A percentile compares a stretch with the other conserved stretches of the same genome.
Evolutionary conservation across 2,888 invertebrate species (phyloP).

Genomic region (Formica aserva): DNA sequence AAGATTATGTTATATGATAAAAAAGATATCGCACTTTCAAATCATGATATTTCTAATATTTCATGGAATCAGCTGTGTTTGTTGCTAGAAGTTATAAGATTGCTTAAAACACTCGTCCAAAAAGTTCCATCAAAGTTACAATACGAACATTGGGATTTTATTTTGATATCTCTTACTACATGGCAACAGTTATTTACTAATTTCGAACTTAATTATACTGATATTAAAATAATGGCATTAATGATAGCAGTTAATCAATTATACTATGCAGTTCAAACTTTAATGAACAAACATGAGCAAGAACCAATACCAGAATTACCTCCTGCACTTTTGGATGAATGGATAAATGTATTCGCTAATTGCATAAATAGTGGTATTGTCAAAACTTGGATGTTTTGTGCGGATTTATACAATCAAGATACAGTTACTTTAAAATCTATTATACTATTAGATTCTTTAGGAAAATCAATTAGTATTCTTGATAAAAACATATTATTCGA

Average conservation of each 20-base stretch:
- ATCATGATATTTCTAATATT: conserved; percentile 74
- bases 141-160: conserved; percentile 91
- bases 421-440: conserved; percentile 68
- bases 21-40: conserved; percentile 72
- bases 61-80: conserved; percentile 77
- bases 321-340: conserved; percentile 88
- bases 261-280: conserved; percentile 86
- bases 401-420: conserved; percentile 77
- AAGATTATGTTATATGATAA: conserved; percentile 74
- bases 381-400: conserved; percentile 86
- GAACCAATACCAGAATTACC: conserved; percentile 84
- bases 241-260: conserved; percentile 87
- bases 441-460: conserved; percentile 78
- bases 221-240: conserved; percentile 86
- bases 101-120: conserved; percentile 75
- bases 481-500: conserved; percentile 76
- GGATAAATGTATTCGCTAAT: conserved; percentile 92
- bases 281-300: conserved; percentile 84
- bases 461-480: conserved; percentile 79
- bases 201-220: conserved; percentile 83
- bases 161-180: conserved; percentile 90
- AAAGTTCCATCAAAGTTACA: conserved; percentile 80
- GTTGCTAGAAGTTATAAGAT: conserved; percentile 79
- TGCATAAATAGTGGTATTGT: conserved; percentile 88
- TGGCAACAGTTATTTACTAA: conserved; percentile 88